Conservation (phyloP, 2,888 invertebrate genomes). For the Slavum lentiscoides region DNA sequence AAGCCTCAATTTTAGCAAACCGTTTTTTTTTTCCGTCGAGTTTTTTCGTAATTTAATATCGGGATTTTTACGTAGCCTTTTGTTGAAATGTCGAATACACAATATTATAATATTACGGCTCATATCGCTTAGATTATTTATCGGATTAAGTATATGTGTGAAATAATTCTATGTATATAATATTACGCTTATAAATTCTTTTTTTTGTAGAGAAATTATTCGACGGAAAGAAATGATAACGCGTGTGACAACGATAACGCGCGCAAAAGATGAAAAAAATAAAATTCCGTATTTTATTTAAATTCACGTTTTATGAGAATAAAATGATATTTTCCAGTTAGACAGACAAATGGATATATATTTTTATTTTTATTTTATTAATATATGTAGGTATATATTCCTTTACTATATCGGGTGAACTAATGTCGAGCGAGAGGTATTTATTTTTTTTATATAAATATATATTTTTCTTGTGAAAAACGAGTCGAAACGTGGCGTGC, state of each 20-base stretch:
- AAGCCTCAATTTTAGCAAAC: not conserved
- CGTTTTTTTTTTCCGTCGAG: not conserved
- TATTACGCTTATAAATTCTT: too few relatives aligned
- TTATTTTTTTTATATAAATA: too few relatives aligned
- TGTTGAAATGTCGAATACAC: not conserved
- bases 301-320: not conserved
- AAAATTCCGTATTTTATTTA: not conserved
- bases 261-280: not conserved
- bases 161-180: too few relatives aligned
- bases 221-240: not conserved
- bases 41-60: not conserved
- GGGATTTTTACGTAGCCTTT: not conserved
- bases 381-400: too few relatives aligned
- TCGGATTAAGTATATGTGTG: not conserved
- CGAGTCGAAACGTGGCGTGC: too few relatives aligned
- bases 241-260: not conserved
- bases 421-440: too few relatives aligned
- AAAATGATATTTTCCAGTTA: not conserved
- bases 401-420: too few relatives aligned
- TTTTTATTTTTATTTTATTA: too few relatives aligned
- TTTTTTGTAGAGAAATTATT: not conserved
- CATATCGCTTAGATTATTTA: not conserved
- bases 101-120: too few relatives aligned
- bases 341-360: too few relatives aligned
- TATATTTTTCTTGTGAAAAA: too few relatives aligned